phyloP scores from a whole-genome alignment of 2,797 vertebrate species.

The Toxotes lorentzi region DNA sequence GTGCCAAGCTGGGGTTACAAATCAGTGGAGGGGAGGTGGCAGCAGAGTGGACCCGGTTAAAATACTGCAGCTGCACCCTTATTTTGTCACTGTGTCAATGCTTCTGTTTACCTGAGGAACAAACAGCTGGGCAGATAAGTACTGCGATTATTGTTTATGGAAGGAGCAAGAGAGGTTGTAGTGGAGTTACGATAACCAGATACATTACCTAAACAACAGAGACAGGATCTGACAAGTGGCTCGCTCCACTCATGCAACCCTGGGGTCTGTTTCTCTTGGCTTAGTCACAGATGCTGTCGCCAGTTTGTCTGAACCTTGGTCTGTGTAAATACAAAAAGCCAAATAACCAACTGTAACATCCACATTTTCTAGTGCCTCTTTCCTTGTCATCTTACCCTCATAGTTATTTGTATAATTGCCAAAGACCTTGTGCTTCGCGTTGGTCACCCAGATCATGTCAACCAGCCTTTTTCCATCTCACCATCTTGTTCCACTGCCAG shows the following conservation, averaged over 20 bases:
- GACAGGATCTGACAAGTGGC: constrained; percentile 16
- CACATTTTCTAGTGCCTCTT: constrained; percentile 15
- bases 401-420: not conserved
- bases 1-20: constrained; percentile 75
- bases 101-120: constrained; percentile 46
- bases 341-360: constrained; percentile 9
- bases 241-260: constrained; percentile 20
- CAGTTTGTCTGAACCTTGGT: constrained; percentile 19
- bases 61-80: constrained; percentile 70
- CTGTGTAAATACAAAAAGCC: constrained; percentile 19
- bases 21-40: constrained; percentile 76
- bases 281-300: constrained; percentile 28
- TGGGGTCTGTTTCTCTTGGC: constrained; percentile 24
- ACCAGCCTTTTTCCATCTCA: not conserved
- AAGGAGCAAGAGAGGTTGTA: constrained; percentile 11
- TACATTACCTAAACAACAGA: constrained; percentile 22
- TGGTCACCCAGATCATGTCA: not conserved
- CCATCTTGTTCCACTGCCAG: not conserved
- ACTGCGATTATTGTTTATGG: constrained; percentile 54
- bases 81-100: constrained; percentile 62
- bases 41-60: constrained; percentile 67
- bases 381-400: not conserved
- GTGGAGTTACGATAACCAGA: constrained; percentile 19
- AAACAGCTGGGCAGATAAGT: constrained; percentile 55
- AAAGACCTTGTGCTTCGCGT: not conserved